Evolutionary conservation across 2,797 vertebrate species (phyloP), one percentile per base, ranked within the genome.

Genomic region (Chelon auratus): DNA sequence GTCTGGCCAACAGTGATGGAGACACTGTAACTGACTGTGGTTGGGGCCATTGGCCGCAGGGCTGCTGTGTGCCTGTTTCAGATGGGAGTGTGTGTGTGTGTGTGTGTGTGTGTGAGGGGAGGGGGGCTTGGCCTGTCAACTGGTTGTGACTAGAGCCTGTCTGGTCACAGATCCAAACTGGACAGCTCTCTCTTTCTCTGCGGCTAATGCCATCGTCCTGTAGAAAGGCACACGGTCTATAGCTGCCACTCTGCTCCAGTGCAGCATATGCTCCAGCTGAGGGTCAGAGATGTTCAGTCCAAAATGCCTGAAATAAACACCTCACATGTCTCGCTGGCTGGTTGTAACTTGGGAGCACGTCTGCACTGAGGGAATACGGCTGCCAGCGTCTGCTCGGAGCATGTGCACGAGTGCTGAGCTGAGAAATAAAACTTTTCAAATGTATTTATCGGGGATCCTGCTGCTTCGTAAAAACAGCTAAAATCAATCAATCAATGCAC

Each of bases 201-300:
- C 81, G 87, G 90, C 88, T 65, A 84, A 60, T 80, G 88, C 80
- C 89, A 84, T 51, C 80, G 70, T 91, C 84, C 91, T 79, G 90
- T 59, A 82, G 90, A 91, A 92, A 90, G 89, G 82, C 89, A 75
- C 79, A 62, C 78, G 67, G 62, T 70, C 30, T 74, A 71, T 71
- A 58, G 85, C 77, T 87, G 88, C 84, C 88, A 78, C 82, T 75
- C 83, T 37, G 82, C 84, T 91, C 81, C 77, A 74, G 72, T 47
- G 22, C 69, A 93, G 90, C 94, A 95, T 95, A 95, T 94, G 94
- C 88, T 94, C 72, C 78, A 18, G 88, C 92, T 91, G 94, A 94
- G 94, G 93, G 92, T 94, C 94, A 93, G 89, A 84, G 84, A 85
- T 79, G 85, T 89, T 88, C 87, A 81, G 85, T 90, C 91, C 87